Conservation (phyloP, 2,888 invertebrate species). For the Elegia similella region DNA sequence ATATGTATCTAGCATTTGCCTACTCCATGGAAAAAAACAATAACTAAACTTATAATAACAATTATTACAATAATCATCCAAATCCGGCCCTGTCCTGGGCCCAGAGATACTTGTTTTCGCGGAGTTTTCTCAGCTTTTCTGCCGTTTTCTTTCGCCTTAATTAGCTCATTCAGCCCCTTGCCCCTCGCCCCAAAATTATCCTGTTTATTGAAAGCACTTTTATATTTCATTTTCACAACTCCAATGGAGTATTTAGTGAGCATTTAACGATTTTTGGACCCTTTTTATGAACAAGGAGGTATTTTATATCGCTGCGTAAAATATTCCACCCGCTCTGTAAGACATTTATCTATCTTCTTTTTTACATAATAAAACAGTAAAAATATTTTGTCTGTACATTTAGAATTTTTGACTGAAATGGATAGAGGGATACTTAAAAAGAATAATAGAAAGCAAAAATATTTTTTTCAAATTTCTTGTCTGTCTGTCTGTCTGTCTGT, state of each 20-base stretch:
- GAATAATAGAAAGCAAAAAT: too few relatives aligned
- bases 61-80: conserved; percentile 10
- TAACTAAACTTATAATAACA: too few relatives aligned
- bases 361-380: too few relatives aligned
- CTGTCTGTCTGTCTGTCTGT: too few relatives aligned
- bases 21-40: too few relatives aligned
- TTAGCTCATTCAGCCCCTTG: conserved; percentile 75
- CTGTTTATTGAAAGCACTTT: conserved; percentile 78
- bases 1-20: too few relatives aligned
- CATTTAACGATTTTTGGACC: conserved; percentile 46
- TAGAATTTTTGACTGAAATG: too few relatives aligned
- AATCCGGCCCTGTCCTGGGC: conserved; percentile 46
- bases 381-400: too few relatives aligned
- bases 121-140: conserved; percentile 78
- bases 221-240: conserved; percentile 68
- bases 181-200: conserved; percentile 57
- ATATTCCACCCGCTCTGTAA: too few relatives aligned
- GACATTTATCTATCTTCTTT: too few relatives aligned
- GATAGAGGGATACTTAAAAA: too few relatives aligned
- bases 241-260: conserved; percentile 62
- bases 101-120: conserved; percentile 78
- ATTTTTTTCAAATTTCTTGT: too few relatives aligned
- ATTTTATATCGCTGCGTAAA: conserved; percentile 31
- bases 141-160: conserved; percentile 79
- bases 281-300: conserved; percentile 35